phyloP scores from a whole-genome alignment of 2,888 invertebrate species.

The Melanchra persicariae region DNA sequence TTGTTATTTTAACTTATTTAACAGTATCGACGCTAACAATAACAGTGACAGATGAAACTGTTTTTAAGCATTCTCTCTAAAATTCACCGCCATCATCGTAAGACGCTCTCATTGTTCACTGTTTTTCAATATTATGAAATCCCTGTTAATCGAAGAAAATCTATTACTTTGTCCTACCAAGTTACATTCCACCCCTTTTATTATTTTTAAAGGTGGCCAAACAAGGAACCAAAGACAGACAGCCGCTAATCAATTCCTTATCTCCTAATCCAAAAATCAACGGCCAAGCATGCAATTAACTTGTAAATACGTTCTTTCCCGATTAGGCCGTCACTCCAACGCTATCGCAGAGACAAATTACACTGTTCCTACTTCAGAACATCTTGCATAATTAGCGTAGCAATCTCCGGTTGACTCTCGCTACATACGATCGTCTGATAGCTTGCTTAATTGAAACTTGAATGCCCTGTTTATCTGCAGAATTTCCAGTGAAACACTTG shows the following conservation, averaged over 20 bases:
- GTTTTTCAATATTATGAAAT: too few species aligned
- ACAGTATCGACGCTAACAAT: too few species aligned
- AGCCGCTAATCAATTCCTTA: constrained; percentile 30
- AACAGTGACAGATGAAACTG: too few species aligned
- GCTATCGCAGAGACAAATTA: constrained; percentile 67
- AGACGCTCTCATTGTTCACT: too few species aligned
- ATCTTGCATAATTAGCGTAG: constrained; percentile 77
- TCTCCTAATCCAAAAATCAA: constrained; percentile 40
- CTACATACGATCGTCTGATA: constrained; percentile 74
- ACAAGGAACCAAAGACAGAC: neutral
- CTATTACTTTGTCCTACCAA: too few species aligned
- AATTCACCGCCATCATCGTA: too few species aligned
- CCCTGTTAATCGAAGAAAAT: too few species aligned
- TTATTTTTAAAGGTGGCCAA: constrained; percentile 8
- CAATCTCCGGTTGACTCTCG: constrained; percentile 78
- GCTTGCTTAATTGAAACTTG: constrained; percentile 78
- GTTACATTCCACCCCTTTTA: neutral
- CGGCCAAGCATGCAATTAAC: constrained; percentile 61
- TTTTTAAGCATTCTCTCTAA: too few species aligned
- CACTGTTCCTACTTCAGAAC: constrained; percentile 59
- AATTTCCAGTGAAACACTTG: constrained; percentile 61
- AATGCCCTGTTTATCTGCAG: constrained; percentile 73
- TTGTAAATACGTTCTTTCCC: constrained; percentile 63
- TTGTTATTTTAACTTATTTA: too few species aligned
- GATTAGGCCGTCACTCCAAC: constrained; percentile 62